Base-by-base conservation (phyloP, 2,888 invertebrate species). In the Dichetophora obliterata region DNA sequence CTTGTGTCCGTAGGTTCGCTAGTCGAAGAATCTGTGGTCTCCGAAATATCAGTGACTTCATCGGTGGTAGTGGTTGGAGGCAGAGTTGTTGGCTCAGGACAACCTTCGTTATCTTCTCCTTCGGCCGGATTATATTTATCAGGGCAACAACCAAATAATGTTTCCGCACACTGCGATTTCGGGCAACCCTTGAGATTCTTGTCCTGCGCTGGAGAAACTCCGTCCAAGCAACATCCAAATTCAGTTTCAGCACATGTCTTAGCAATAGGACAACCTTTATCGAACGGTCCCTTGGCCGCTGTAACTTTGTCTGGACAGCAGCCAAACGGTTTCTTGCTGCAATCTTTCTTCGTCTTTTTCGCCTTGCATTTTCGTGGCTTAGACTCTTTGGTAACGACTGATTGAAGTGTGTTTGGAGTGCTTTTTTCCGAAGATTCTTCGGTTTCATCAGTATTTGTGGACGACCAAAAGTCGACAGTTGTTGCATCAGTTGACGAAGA, bases 131-230 rank as follows among this genome's bases (percentile, higher is more conserved):
- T 95, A 81, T 91, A 91, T 65, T 93, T 93, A 88, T 97, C 96
- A 11, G 92, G 92, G 85, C 97, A 98, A 86, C 97, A 98, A 3
- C 97, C 97, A 84, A 94, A 97, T 8, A 97, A 90, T 0, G 95
- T 94, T 84, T 94, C 94, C 0, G 91, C 91, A 85, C 97, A 97
- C 11, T 92, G 91, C 0, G 92, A 90, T 54, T 91, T 88, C 0
- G 96, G 95, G 86, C 98, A 98, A 2, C 95, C 97, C 84, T 93
- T 90, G 78, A 91, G 87, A 16, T 93, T 90, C 0, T 92, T 91
- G 11, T 96, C 96, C 75, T 90, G 87, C 0, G 95, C 95, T 2
- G 95, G 92, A 0, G 96, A 95, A 0, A 96, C 93, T 0, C 93
- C 94, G 86, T 97, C 96, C 14, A 93, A 91, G 85, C 97, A 97